These are phyloP conservation scores for Syrista parreyssii DNA, from an alignment of 2,888 invertebrate species.

Conservation along the genomic window DNA sequence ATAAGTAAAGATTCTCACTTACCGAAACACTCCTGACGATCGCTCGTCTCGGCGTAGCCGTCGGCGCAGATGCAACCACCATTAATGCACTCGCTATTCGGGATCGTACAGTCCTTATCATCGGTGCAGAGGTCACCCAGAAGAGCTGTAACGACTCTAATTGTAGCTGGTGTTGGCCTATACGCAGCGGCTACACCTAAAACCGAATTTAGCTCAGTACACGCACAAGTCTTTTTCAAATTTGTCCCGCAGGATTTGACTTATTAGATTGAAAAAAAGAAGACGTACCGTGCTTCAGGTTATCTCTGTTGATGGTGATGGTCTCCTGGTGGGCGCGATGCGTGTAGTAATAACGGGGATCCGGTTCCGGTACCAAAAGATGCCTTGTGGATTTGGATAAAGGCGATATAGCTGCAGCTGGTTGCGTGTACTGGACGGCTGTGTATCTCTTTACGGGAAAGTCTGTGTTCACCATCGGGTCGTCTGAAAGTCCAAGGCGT, in stretches of 20 bases:
- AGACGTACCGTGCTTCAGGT: conserved; percentile 61
- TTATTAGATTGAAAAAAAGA: background rate
- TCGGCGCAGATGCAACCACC: conserved; percentile 82
- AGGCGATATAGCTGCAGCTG: conserved; percentile 78
- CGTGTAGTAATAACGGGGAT: conserved; percentile 75
- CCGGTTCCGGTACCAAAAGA: conserved; percentile 74
- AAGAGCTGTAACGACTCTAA: conserved; percentile 74
- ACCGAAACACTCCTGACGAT: conserved; percentile 75
- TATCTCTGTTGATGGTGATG: conserved; percentile 62
- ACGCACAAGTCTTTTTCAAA: background rate
- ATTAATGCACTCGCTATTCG: conserved; percentile 78
- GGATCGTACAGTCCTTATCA: conserved; percentile 75
- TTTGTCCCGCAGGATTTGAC: background rate
- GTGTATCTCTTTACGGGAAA: conserved; percentile 82
- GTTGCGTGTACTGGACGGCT: conserved; percentile 82
- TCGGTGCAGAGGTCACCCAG: conserved; percentile 83
- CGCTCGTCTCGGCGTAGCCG: conserved; percentile 74
- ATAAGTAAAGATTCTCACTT: conserved; percentile 17
- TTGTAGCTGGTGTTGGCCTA: conserved; percentile 74
- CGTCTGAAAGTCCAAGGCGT: conserved; percentile 66
- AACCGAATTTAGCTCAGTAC: background rate
- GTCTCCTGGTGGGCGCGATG: conserved; percentile 66
- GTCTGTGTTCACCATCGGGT: conserved; percentile 78
- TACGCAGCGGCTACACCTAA: conserved; percentile 67
- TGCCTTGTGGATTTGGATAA: conserved; percentile 85